These are phyloP conservation scores for Drosophila ogumai DNA, from an alignment of 1,140 invertebrate species.

Conservation along the genomic window DNA sequence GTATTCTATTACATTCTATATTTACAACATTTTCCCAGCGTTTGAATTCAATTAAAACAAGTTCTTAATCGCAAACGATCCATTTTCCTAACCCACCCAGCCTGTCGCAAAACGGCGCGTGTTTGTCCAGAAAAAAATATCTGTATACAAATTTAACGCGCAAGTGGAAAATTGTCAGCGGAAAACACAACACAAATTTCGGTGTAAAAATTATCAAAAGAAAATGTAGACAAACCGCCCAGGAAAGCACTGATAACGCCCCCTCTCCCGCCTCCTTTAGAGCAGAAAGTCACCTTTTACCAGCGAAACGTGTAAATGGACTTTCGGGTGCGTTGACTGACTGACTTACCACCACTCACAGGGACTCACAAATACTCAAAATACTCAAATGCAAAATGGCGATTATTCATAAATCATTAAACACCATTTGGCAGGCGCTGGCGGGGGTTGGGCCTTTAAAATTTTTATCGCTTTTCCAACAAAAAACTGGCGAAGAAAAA, in stretches of 20 bases:
- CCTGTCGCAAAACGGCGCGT: slow-evolving; percentile 28
- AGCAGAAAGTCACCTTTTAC: slow-evolving; percentile 35
- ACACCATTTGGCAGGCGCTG: slow-evolving; percentile 79
- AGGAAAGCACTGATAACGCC: slow-evolving; percentile 63
- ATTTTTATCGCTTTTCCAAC: slow-evolving; percentile 83
- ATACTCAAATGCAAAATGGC: slow-evolving; percentile 80
- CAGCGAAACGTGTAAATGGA: slow-evolving; percentile 78
- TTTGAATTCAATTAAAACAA: slow-evolving; percentile 20
- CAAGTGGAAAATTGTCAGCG: slow-evolving; percentile 63
- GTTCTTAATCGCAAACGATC: slow-evolving; percentile 39
- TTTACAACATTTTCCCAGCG: background rate
- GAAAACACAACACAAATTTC: slow-evolving; percentile 36
- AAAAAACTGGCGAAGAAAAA: slow-evolving; percentile 69
- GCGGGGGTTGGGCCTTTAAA: slow-evolving; percentile 40
- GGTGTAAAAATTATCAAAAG: slow-evolving; percentile 71
- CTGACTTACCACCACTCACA: slow-evolving; percentile 33
- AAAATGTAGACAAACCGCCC: slow-evolving; percentile 51
- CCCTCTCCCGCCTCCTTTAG: background rate
- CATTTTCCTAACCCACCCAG: slow-evolving; percentile 12
- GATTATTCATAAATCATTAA: slow-evolving; percentile 85
- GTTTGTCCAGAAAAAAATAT: slow-evolving; percentile 48
- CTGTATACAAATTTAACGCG: slow-evolving; percentile 54
- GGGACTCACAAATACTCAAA: background rate
- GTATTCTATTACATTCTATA: too few relatives aligned
- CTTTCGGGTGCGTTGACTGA: slow-evolving; percentile 56